Base-by-base conservation (phyloP, 92 coral and sea anemone species). In the Siderastrea siderea region DNA sequence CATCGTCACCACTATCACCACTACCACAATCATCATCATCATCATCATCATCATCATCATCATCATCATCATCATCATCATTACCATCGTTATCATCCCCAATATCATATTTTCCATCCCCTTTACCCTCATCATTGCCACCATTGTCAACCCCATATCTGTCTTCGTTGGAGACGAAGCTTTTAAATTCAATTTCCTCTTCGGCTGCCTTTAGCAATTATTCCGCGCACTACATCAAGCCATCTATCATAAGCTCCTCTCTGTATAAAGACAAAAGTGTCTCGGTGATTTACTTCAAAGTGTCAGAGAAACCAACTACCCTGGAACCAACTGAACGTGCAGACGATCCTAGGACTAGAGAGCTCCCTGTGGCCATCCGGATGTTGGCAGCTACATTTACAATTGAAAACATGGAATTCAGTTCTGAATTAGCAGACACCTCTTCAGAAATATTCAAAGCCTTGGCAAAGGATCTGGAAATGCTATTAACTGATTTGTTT, bases 381-480 rank as follows among this genome's bases (percentile, higher is more conserved):
- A 15, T 48, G 12, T 84, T 58, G 71, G 17, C 8, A 63, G 87
- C 81, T 60, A 46, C 4, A 50, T 19, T 84, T 0, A 74, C 81
- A 47, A 84, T 84, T 47, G 50, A n/a, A 26, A 62, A 62, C 63
- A 84, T 48, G 80, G 64, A 49, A 52, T 84, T 74, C 16, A 47
- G 62, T 49, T 13, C 7, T 19, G 72, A 74, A 19, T 62, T 84
- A 50, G 47, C 61, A 8, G 11, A 73, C 26, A 2, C 72, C 0
- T 74, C 73, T 1, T 84, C 87, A 11, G 15, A 84, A 52, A 17
- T 7, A 1, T 84, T 84, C 48, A 19, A 50, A 16, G 49, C 17
- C 17, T 74, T 84, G 51, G 72, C 87, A 47, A 48, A 45, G 0
- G 73, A 74, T 17, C 49, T 84, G 19, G 68, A 63, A 46, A 5